phyloP scores from a whole-genome alignment of 2,888 invertebrate species.

The Creontiades dilutus region DNA sequence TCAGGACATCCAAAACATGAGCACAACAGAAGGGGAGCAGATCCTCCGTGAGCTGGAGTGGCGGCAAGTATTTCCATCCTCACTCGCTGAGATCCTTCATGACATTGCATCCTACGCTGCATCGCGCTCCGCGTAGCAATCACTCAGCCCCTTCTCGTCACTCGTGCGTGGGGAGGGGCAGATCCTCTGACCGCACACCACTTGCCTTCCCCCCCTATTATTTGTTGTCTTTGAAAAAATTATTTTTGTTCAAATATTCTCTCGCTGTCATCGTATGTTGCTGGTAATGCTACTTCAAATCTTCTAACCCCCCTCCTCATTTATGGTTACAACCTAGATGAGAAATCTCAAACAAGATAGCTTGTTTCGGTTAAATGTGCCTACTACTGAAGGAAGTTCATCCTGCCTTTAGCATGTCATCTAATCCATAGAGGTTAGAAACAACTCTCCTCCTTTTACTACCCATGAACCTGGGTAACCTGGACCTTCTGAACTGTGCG shows the following conservation, averaged over 20 bases:
- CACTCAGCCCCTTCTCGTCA: slow-evolving; percentile 72
- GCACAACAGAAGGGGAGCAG: slow-evolving; percentile 78
- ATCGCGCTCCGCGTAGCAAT: slow-evolving; percentile 70
- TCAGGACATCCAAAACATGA: slow-evolving; percentile 80
- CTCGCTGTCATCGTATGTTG: not conserved
- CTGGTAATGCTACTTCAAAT: not conserved
- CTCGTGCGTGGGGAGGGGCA: slow-evolving; percentile 66
- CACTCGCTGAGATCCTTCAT: slow-evolving; percentile 75
- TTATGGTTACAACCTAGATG: not conserved
- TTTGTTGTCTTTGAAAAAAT: not conserved
- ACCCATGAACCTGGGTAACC: too few species aligned
- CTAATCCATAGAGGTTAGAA: too few species aligned
- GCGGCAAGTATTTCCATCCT: slow-evolving; percentile 79
- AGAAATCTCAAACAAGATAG: not conserved
- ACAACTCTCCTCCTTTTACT: too few species aligned
- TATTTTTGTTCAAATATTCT: slow-evolving; percentile 23
- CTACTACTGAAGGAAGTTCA: too few species aligned
- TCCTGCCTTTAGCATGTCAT: too few species aligned
- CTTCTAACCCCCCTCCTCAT: not conserved
- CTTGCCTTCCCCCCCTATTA: slow-evolving; percentile 32
- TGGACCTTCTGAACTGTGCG: too few species aligned
- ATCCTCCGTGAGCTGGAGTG: slow-evolving; percentile 79
- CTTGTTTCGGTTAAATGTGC: too few species aligned
- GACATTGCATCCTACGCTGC: slow-evolving; percentile 66
- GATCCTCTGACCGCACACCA: slow-evolving; percentile 58